A percentile compares a stretch with the other conserved stretches of the same genome.
Conservation (phyloP, 2,888 invertebrate species). For the Agonopterix alstromeriana region DNA sequence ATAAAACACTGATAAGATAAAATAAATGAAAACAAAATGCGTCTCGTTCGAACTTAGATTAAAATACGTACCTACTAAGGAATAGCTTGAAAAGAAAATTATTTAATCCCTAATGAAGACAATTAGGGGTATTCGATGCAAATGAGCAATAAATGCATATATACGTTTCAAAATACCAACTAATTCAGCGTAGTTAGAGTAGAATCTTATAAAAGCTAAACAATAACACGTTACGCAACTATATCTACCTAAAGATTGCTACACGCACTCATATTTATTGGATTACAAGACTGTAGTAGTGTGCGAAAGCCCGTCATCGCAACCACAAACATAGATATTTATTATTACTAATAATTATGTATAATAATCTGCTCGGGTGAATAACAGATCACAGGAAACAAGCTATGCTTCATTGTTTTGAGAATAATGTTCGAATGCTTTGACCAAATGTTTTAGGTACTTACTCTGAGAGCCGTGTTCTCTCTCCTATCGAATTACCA, state of each 20-base stretch:
- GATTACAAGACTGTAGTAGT: constrained; percentile 33
- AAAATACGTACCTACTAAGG: no score
- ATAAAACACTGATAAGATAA: constrained; percentile 42
- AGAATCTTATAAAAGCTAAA: constrained; percentile 30
- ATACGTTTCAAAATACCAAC: no score
- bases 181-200: neutral
- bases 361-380: neutral
- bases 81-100: no score
- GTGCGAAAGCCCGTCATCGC: constrained; percentile 19
- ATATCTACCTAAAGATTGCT: constrained; percentile 4
- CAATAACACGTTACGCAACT: constrained; percentile 26
- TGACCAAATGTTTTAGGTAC: no score
- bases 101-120: no score
- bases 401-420: neutral
- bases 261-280: constrained; percentile 30
- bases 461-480: no score
- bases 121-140: no score
- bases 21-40: constrained; percentile 30
- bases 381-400: neutral
- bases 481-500: no score
- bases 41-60: constrained; percentile 2
- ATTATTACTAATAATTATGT: no score
- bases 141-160: no score
- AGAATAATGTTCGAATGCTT: neutral
- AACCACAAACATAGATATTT: constrained; percentile 3